Conservation (phyloP, 2,797 vertebrate species). For the Chrosomus eos region DNA sequence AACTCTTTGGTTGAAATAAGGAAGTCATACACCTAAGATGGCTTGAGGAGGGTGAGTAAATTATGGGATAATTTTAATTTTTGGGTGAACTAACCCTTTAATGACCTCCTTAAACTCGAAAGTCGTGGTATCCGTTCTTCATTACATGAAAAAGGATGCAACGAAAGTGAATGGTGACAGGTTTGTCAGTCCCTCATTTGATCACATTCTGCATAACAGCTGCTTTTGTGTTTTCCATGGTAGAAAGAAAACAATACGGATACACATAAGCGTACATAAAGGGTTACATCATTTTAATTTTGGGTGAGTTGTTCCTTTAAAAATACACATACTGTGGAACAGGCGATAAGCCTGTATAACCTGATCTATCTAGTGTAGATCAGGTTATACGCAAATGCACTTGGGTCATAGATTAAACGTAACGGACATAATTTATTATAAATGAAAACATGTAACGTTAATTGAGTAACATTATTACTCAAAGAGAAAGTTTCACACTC, state of each 20-base stretch:
- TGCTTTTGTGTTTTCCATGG: neutral
- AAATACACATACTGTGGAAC: neutral
- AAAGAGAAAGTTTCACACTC: constrained; percentile 1
- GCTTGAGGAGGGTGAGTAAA: no score
- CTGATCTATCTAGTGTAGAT: neutral
- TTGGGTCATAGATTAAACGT: neutral
- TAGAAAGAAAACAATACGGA: neutral
- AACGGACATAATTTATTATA: neutral
- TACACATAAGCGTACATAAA: neutral
- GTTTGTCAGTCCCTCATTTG: no score
- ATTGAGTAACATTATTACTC: neutral
- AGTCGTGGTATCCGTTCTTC: neutral
- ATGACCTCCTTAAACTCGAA: neutral
- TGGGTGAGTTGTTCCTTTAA: neutral
- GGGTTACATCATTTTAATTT: neutral
- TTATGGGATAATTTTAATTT: no score
- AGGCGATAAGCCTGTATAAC: neutral
- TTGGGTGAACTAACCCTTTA: no score
- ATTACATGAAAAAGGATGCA: neutral
- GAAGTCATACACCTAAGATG: no score
- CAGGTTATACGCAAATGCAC: neutral
- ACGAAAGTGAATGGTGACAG: neutral
- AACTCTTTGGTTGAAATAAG: no score
- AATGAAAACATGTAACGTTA: neutral
- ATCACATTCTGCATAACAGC: neutral